Base-by-base conservation (phyloP, 64 coral and sea anemone genomes). In the Anthopleura sola region DNA sequence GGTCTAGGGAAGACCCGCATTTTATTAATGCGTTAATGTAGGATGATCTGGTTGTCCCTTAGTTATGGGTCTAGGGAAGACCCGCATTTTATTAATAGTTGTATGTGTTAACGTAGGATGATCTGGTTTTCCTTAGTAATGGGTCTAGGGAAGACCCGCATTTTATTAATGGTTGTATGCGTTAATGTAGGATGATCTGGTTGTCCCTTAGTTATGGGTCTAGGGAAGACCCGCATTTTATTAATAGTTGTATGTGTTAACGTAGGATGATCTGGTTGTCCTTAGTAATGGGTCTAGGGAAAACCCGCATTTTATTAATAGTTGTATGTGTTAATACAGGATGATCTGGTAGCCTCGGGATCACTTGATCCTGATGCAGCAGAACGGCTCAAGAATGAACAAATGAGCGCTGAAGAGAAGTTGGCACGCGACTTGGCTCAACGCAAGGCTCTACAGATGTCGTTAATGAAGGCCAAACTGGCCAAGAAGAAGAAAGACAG, bases 341-440 rank as follows among this genome's bases (percentile, higher is more conserved):
- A 98, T 56, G 90, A 98, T 47, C 84, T 98, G n/a, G 92, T 94
- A 18, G 83, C 92, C 29, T 92, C 88, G 1, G 96, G 96, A 0
- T 84, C 89, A 46, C 55, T 98, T 49, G 49, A 84, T 78, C 88
- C 83, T 58, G 96, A 91, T 83, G 87, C 94, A 49, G 96, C 96
- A 15, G 96, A 98, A n/a, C 80, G 89, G 75, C 90, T 93, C 33
- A 92, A 92, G 47, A 54, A 57, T 4, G 92, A 98, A 74, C 92
- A 98, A 58, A 98, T 98, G 92, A 83, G 84, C 28, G 37, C 89
- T 6, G 96, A 98, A 29, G 92, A 91, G 82, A 94, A 98, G 46
- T 82, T 94, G 57, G 77, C 83, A 31, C 90, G 96, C 31, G 87
- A 94, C 26, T 78, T 91, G 1, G 87, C 90, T 36, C 86, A 94